Percentiles rank a stretch among this genome's conserved stretches.
These are phyloP conservation scores for Drosophila obscura DNA, from an alignment of 1,140 invertebrate genomes.

Conservation along the genomic window DNA sequence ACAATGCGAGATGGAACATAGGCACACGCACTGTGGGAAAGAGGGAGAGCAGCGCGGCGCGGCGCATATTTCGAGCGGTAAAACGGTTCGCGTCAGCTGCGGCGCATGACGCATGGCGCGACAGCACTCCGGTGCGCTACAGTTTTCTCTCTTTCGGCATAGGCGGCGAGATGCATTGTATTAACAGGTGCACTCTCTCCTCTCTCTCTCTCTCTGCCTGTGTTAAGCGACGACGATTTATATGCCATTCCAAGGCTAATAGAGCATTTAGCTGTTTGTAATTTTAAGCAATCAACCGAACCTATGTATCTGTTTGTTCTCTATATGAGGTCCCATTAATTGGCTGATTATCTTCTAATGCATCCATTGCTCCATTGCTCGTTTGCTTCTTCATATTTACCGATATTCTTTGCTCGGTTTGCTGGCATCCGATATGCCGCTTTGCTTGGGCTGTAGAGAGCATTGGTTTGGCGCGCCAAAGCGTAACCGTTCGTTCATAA, in stretches of 20 bases:
- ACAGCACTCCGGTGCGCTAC: slow-evolving; percentile 14
- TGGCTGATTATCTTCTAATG: too few relatives aligned
- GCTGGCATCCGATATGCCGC: slow-evolving; percentile 4
- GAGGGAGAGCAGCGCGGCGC: slow-evolving; percentile 48
- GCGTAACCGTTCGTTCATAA: slow-evolving; percentile 48
- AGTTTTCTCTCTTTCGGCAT: slow-evolving; percentile 3
- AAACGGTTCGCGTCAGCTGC: slow-evolving; percentile 27
- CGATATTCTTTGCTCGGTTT: too few relatives aligned
- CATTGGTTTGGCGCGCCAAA: slow-evolving; percentile 42
- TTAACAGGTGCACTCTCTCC: too few relatives aligned
- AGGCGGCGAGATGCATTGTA: background rate
- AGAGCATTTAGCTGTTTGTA: too few relatives aligned
- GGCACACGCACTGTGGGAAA: slow-evolving; percentile 15
- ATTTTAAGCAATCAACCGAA: too few relatives aligned
- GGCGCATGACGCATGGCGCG: slow-evolving; percentile 1
- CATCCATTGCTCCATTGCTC: too few relatives aligned
- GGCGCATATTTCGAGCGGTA: slow-evolving; percentile 63
- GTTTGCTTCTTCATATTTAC: too few relatives aligned
- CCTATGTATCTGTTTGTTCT: too few relatives aligned
- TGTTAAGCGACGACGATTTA: too few relatives aligned
- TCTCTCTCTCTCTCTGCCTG: too few relatives aligned
- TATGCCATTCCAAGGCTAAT: too few relatives aligned
- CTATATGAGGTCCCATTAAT: too few relatives aligned
- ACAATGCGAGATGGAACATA: slow-evolving; percentile 12
- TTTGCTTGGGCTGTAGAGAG: slow-evolving; percentile 26